These are phyloP conservation scores for Trichogramma evanescens DNA, from an alignment of 2,888 invertebrate species.

Conservation along the genomic window DNA sequence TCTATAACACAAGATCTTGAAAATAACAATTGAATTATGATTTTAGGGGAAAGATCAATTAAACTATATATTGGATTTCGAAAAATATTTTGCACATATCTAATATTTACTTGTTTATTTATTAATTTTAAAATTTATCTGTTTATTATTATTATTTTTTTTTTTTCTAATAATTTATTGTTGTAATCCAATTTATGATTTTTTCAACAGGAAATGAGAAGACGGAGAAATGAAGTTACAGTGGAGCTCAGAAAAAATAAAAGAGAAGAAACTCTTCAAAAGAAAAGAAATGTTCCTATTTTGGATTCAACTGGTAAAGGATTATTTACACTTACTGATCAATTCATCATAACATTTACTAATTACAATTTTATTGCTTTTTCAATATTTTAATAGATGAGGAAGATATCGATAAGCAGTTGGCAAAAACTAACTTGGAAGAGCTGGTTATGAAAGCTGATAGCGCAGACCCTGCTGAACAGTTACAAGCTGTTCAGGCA, in stretches of 20 bases:
- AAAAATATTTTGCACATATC: too few relatives aligned
- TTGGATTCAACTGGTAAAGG: slow-evolving; percentile 67
- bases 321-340: not conserved
- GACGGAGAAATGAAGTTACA: slow-evolving; percentile 92
- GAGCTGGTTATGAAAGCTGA: slow-evolving; percentile 82
- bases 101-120: not conserved
- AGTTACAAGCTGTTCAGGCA: slow-evolving; percentile 87
- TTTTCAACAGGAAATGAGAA: slow-evolving; percentile 79
- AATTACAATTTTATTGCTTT: not conserved
- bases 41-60: too few relatives aligned
- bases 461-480: slow-evolving; percentile 70
- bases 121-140: not conserved
- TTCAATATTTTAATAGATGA: slow-evolving; percentile 55
- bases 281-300: slow-evolving; percentile 89
- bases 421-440: slow-evolving; percentile 68
- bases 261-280: slow-evolving; percentile 92
- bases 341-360: not conserved
- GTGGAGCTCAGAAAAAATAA: slow-evolving; percentile 97
- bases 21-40: too few relatives aligned
- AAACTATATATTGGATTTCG: too few relatives aligned
- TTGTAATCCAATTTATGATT: slow-evolving; percentile 2
- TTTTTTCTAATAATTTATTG: not conserved
- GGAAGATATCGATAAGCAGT: slow-evolving; percentile 63
- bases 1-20: too few relatives aligned
- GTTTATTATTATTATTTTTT: not conserved